phyloP scores from a whole-genome alignment of 2,888 invertebrate species.

The Pterobdella sp. region DNA sequence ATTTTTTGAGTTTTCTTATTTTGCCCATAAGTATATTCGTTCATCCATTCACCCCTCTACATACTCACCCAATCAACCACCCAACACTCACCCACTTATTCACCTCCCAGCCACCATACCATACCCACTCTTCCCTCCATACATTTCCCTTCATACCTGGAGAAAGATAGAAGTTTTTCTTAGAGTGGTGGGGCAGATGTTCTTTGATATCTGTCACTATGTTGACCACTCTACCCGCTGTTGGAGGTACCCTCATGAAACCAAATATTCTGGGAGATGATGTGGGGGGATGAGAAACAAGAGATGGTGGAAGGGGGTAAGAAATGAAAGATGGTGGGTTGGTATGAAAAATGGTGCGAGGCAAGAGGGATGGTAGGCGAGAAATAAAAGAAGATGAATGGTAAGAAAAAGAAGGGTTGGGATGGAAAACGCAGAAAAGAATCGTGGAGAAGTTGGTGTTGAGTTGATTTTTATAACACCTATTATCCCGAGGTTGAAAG shows the following conservation, averaged over 20 bases:
- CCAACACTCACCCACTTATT: neutral
- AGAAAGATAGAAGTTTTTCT: constrained; percentile 56
- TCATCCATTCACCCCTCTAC: neutral
- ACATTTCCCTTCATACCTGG: constrained; percentile 54
- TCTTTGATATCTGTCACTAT: constrained; percentile 85
- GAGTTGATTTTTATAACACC: neutral
- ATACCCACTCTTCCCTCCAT: neutral
- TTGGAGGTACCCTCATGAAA: constrained; percentile 89
- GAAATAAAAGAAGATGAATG: neutral
- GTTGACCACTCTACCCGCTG: constrained; percentile 81
- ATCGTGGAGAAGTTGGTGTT: neutral
- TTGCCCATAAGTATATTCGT: too few species aligned
- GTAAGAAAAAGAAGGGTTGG: neutral
- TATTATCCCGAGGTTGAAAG: neutral
- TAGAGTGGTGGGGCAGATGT: constrained; percentile 69
- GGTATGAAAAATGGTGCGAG: neutral
- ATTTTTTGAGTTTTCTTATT: too few species aligned
- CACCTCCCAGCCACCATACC: neutral
- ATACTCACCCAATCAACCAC: constrained; percentile 7
- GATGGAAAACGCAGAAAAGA: neutral
- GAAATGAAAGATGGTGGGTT: neutral
- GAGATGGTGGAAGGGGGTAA: too few species aligned
- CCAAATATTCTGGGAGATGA: constrained; percentile 70
- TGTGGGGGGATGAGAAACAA: too few species aligned
- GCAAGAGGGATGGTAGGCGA: neutral